Evolutionary conservation across 2,113 vertebrate genomes (phyloP).

Genomic region (Atlantisia rogersi): DNA sequence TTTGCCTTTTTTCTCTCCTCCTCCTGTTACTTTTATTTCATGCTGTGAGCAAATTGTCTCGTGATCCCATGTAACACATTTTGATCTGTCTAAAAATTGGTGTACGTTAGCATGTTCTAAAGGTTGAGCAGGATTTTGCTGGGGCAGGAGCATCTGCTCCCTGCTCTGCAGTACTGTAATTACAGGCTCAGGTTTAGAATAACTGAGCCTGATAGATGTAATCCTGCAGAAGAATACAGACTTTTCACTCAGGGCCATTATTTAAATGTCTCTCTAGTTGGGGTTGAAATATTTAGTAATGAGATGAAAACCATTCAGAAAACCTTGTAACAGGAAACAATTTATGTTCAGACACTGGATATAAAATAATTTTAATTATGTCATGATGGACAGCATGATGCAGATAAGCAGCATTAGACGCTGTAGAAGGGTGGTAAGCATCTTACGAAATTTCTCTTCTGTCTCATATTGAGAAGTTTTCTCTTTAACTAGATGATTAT

Average conservation of each 20-base stretch:
- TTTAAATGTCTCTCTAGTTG: neutral
- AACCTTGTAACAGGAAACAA: neutral
- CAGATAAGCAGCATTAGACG: neutral
- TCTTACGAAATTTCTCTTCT: neutral
- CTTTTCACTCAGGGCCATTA: neutral
- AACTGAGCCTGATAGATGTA: neutral
- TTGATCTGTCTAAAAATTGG: neutral
- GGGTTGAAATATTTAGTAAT: neutral
- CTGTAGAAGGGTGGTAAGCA: neutral
- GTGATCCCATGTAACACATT: fast-evolving
- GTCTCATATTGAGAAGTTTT: neutral
- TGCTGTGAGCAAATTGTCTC: neutral
- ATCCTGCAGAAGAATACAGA: neutral
- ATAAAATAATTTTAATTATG: neutral
- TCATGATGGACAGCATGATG: neutral
- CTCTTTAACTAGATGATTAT: neutral
- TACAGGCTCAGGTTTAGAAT: neutral
- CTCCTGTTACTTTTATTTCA: neutral
- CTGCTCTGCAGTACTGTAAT: neutral
- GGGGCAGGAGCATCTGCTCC: neutral
- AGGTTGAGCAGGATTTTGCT: neutral
- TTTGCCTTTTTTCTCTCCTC: neutral
- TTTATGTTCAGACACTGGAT: neutral
- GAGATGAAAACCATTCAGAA: neutral
- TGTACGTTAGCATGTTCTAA: neutral